Base-by-base conservation (phyloP, 30 jellyfish, hydroid and myxozoan species). In the Rhopilema esculentum region DNA sequence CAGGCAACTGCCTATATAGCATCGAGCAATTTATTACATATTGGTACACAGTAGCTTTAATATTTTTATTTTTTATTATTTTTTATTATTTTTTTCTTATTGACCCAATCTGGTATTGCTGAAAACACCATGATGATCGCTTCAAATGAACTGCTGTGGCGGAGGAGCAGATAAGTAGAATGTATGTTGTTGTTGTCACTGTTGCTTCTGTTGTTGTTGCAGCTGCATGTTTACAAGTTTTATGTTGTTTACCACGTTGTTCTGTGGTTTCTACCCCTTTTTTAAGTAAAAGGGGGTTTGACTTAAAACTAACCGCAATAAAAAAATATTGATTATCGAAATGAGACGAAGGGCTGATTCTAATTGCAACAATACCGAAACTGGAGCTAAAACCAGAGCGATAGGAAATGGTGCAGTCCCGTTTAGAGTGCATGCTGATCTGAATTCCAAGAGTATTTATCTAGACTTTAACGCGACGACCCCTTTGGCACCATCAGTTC, bases 401-500 rank as follows among this genome's bases (percentile, higher is more conserved):
- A 24, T 63, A 19, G n/a, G 29, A 63, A 63, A 63, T 63, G 29
- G 29, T 63, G n/a, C 29, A 63, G 73, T n/a, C 29, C 73, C 73
- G 6, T 19, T n/a, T 17, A 19, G 8, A 63, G 7, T 7, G 29
- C 62, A 64, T 22, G 85, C 52, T 23, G 66, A 16, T 32, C 8
- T 33, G 16, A 65, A 79, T 8, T 27, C 50, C 27, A 30, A 63
- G 25, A 66, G 84, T 8, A 80, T 94, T 6, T 94, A 89, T 61
- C 48, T 94, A 50, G 99, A 94, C 76, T 94, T 77, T 89, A 94
- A 94, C 73, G 99, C 99, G 23, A 94, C 99, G 8, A 94, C 99
- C n/a, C 99, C 99, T n/a, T 48, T 94, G 24, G 97, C 84, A 25
- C 91, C 94, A 26, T 61, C 97, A 8, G 99, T 94, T 72, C 67